Evolutionary conservation across 2,797 vertebrate genomes (phyloP).

Genomic region (Platalea minor): DNA sequence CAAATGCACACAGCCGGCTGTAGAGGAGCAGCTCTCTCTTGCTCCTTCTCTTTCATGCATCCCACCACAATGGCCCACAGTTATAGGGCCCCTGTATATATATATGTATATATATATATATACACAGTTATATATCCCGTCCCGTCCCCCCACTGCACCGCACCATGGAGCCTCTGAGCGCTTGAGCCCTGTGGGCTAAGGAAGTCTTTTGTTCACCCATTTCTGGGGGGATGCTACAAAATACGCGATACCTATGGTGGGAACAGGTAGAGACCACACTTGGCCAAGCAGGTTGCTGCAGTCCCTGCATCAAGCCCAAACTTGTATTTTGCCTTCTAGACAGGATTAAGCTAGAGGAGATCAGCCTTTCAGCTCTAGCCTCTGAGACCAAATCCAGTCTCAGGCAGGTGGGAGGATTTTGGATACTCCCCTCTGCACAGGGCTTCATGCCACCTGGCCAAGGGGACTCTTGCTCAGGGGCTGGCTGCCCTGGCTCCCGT

Average conservation of each 20-base stretch:
- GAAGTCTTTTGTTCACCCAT: neutral
- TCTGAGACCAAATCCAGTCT: neutral
- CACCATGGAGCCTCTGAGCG: neutral
- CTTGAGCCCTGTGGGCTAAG: neutral
- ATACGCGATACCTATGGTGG: fast-evolving
- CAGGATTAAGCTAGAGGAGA: neutral
- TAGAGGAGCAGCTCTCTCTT: neutral
- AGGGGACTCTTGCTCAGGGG: neutral
- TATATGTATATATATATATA: no score
- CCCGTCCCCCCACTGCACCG: neutral
- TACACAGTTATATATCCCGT: neutral
- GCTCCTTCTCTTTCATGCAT: neutral
- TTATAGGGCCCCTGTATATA: no score
- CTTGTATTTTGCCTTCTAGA: neutral
- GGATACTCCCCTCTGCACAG: neutral
- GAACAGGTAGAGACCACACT: neutral
- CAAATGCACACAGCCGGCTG: neutral
- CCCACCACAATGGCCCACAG: neutral
- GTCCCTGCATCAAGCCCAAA: neutral
- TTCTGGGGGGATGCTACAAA: neutral
- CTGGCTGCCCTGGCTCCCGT: neutral
- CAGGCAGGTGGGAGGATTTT: neutral
- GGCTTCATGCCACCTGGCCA: neutral
- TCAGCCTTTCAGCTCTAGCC: neutral
- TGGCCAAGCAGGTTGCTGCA: neutral